A percentile compares a stretch with the other conserved stretches of the same genome.
Evolutionary conservation across 2,888 invertebrate genomes (phyloP).

Genomic region (Cosmopolites sordidus): DNA sequence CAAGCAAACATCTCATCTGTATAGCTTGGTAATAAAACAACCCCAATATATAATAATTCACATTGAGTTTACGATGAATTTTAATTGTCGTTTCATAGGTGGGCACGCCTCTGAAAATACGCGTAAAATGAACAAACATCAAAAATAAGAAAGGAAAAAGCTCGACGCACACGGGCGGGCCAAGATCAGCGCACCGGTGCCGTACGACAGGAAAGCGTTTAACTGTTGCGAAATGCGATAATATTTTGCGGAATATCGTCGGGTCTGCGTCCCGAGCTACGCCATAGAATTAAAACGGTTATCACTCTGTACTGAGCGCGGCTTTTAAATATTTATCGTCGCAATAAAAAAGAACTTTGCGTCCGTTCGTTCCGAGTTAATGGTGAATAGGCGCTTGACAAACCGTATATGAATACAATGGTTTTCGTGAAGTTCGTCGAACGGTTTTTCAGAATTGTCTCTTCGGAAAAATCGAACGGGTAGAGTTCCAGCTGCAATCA

Average conservation of each 20-base stretch:
- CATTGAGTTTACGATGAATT: no score
- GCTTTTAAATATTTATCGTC: constrained; percentile 32
- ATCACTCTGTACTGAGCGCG: constrained; percentile 8
- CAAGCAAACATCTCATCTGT: no score
- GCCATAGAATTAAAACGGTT: constrained; percentile 30
- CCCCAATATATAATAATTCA: no score
- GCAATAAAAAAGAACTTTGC: constrained; percentile 31
- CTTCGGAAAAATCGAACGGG: no score
- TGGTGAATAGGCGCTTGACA: constrained; percentile 27
- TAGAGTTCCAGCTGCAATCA: no score
- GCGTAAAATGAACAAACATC: constrained; percentile 16
- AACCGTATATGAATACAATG: constrained; percentile 29
- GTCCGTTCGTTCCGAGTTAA: constrained; percentile 26
- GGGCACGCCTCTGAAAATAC: constrained; percentile 12
- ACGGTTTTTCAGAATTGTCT: background rate
- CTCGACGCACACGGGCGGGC: constrained; percentile 16
- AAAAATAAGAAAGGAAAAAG: constrained; percentile 10
- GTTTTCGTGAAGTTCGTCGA: constrained; percentile 12
- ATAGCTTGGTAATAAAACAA: no score
- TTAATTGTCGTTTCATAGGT: no score
- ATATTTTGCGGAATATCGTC: constrained; percentile 31
- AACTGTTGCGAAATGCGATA: constrained; percentile 31
- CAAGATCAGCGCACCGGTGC: constrained; percentile 14
- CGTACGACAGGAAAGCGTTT: constrained; percentile 26
- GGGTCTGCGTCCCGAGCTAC: constrained; percentile 23